A percentile compares a stretch with the other conserved stretches of the same genome.
Conservation (phyloP, 1,140 invertebrate genomes). For the Zaprionus lachaisei region DNA sequence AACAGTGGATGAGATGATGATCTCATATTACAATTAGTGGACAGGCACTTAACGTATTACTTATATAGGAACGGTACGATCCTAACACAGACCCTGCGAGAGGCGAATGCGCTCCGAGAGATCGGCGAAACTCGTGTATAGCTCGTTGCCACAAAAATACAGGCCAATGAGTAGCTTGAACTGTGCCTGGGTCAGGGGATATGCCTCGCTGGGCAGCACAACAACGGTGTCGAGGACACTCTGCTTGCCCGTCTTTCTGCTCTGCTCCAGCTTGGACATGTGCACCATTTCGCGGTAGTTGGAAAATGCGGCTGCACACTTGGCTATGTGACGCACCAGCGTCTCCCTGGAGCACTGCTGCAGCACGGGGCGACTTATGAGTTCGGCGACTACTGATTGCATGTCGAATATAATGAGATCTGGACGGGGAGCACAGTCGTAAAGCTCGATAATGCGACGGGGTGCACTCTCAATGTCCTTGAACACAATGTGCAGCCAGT, state of each 20-base stretch:
- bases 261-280: slow-evolving; percentile 3
- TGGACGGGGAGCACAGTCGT: slow-evolving; percentile 18
- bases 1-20: background rate
- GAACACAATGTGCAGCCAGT: slow-evolving; percentile 30
- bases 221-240: slow-evolving; percentile 50
- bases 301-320: slow-evolving; percentile 64
- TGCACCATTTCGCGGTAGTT: slow-evolving; percentile 55
- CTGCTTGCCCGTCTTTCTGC: background rate
- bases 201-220: slow-evolving; percentile 59
- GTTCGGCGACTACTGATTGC: slow-evolving; percentile 48
- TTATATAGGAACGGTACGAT: background rate
- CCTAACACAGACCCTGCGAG: slow-evolving; percentile 23
- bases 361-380: slow-evolving; percentile 51
- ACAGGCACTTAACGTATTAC: slow-evolving; percentile 5
- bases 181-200: slow-evolving; percentile 59
- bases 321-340: slow-evolving; percentile 62
- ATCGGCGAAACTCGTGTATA: slow-evolving; percentile 47
- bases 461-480: slow-evolving; percentile 56
- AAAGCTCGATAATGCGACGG: slow-evolving; percentile 37
- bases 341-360: slow-evolving; percentile 53
- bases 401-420: slow-evolving; percentile 63
- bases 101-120: slow-evolving; percentile 30
- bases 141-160: slow-evolving; percentile 51
- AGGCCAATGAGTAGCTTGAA: slow-evolving; percentile 65
- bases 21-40: slow-evolving; percentile 6